Conservation (phyloP, 2,113 vertebrate genomes). For the Pleuronectes platessa region DNA sequence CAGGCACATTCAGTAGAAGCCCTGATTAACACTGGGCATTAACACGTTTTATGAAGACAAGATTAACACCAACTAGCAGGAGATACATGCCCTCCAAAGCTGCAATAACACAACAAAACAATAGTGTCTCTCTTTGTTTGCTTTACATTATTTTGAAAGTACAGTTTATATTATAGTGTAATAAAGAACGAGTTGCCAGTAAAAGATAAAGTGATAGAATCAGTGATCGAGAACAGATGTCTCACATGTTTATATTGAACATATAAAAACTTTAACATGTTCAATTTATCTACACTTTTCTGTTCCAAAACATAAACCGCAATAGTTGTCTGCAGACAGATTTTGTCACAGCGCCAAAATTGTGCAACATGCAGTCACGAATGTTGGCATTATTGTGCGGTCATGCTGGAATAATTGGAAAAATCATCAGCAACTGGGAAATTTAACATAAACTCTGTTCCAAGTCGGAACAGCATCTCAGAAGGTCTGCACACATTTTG, state of each 20-base stretch:
- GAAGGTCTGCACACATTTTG: too few relatives aligned
- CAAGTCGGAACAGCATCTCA: too few relatives aligned
- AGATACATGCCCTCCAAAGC: constrained; percentile 35
- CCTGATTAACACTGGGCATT: constrained; percentile 53
- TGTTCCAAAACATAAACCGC: too few relatives aligned
- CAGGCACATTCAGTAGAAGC: constrained; percentile 39
- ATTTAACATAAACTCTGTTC: too few relatives aligned
- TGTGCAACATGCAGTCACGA: too few relatives aligned
- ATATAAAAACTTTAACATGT: not conserved
- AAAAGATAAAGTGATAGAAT: not conserved
- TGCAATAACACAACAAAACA: constrained; percentile 37
- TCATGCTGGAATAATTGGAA: too few relatives aligned
- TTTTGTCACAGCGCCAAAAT: too few relatives aligned
- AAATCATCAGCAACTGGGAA: too few relatives aligned
- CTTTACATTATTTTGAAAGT: not conserved
- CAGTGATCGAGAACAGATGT: not conserved
- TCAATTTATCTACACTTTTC: too few relatives aligned
- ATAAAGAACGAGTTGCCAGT: not conserved
- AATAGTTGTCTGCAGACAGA: too few relatives aligned
- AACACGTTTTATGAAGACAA: constrained; percentile 49
- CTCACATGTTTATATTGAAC: too few relatives aligned
- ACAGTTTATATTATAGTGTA: not conserved
- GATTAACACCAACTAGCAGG: constrained; percentile 54
- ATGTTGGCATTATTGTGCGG: too few relatives aligned
- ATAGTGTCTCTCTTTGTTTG: not conserved